These are phyloP conservation scores for Cordilura impudica DNA, from an alignment of 2,888 invertebrate genomes.

Conservation along the genomic window DNA sequence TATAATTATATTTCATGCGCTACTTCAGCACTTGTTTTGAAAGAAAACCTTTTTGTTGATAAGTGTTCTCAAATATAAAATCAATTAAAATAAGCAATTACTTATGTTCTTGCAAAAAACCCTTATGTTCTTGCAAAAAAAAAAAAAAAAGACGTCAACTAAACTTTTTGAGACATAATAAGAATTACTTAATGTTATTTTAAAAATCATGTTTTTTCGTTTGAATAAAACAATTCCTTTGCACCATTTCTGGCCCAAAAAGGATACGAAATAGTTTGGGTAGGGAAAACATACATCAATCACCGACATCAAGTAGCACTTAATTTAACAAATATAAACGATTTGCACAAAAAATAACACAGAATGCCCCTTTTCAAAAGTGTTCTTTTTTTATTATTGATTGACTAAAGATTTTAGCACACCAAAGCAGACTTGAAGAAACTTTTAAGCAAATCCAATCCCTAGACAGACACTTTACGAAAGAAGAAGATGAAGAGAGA, in stretches of 20 bases:
- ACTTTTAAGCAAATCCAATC: not conserved
- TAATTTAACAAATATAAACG: constrained; percentile 29
- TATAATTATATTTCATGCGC: no score
- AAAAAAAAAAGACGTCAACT: no score
- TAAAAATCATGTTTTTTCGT: not conserved
- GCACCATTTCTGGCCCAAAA: not conserved
- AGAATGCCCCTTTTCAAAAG: not conserved
- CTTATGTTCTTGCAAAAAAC: no score
- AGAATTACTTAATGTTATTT: not conserved
- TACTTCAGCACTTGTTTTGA: no score
- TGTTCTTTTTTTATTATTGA: not conserved
- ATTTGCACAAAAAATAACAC: not conserved
- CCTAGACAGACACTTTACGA: not conserved
- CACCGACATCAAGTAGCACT: constrained; percentile 22
- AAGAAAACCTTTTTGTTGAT: no score
- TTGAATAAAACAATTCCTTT: not conserved
- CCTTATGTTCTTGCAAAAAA: no score
- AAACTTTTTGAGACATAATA: not conserved
- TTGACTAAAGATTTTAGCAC: not conserved
- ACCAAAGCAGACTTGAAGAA: not conserved
- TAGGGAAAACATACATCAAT: not conserved
- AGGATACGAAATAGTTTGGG: not conserved
- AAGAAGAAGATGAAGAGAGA: no score
- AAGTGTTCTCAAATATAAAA: no score
- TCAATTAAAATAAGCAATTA: no score